Evolutionary conservation across 2,888 invertebrate genomes (phyloP).

Genomic region (Latrodectus hesperus): DNA sequence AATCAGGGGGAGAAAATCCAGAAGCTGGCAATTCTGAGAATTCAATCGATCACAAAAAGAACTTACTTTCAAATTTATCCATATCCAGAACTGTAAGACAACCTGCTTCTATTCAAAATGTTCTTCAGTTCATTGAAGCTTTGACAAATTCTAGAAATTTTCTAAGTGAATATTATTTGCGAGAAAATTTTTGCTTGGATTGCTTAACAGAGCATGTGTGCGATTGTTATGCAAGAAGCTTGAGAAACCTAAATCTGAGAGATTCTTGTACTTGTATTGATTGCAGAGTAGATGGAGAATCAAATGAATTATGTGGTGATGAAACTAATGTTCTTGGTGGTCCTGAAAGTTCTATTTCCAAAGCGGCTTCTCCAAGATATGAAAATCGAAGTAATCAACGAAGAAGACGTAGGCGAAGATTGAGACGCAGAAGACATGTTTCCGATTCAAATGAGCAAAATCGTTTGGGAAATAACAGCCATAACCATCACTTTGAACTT

Average conservation of each 20-base stretch:
- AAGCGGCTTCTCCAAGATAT: background rate
- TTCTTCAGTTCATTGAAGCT: constrained; percentile 53
- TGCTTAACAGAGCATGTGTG: constrained; percentile 16
- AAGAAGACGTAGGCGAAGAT: constrained; percentile 36
- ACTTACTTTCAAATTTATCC: constrained; percentile 16
- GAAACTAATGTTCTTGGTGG: background rate
- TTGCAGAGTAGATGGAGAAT: background rate
- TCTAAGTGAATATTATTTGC: constrained; percentile 34
- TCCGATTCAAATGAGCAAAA: background rate
- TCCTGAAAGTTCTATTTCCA: constrained; percentile 9
- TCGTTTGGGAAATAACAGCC: background rate
- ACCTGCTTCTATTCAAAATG: constrained; percentile 27
- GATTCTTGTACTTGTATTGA: background rate
- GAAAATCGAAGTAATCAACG: background rate
- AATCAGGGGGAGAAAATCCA: constrained; percentile 3
- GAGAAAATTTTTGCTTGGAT: constrained; percentile 43
- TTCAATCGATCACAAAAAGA: constrained; percentile 17
- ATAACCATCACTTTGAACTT: background rate
- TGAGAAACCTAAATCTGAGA: constrained; percentile 13
- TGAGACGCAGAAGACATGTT: background rate
- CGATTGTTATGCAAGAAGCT: constrained; percentile 10
- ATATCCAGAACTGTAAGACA: constrained; percentile 30
- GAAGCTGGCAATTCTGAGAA: background rate
- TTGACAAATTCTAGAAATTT: constrained; percentile 29
- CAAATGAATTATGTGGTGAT: background rate